phyloP scores from a whole-genome alignment of 2,888 invertebrate species.

The Palloptera scutellata region DNA sequence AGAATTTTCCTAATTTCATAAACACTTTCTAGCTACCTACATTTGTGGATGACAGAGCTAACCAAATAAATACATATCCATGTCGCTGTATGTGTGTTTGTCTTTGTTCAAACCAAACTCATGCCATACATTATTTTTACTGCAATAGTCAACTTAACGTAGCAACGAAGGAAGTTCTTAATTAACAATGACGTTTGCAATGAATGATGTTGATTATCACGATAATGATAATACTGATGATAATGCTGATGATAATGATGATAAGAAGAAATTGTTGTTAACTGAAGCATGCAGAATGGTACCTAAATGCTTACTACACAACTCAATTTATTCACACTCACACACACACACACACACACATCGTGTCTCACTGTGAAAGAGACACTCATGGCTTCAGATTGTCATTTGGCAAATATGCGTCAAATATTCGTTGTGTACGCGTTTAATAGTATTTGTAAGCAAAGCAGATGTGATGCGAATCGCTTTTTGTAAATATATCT shows the following conservation, averaged over 20 bases:
- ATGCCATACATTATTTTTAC: too few species aligned
- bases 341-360: too few species aligned
- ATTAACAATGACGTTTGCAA: conserved; percentile 14
- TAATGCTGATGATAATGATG: conserved; percentile 6
- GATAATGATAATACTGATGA: conserved; percentile 12
- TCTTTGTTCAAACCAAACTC: not conserved
- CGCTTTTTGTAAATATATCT: conserved; percentile 4
- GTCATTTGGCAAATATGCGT: too few species aligned
- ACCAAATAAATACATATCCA: too few species aligned
- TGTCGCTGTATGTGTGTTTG: conserved; percentile 3
- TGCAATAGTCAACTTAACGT: conserved; percentile 8
- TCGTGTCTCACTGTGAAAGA: too few species aligned
- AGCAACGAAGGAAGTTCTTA: conserved; percentile 18
- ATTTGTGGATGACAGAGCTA: too few species aligned
- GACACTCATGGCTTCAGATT: too few species aligned
- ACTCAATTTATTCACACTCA: too few species aligned
- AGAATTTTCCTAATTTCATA: not conserved
- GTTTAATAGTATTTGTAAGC: not conserved
- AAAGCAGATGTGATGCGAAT: not conserved
- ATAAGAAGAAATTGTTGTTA: not conserved
- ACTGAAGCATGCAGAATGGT: too few species aligned
- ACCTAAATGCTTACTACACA: too few species aligned
- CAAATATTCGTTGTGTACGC: too few species aligned
- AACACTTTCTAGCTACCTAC: not conserved
- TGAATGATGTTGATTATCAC: conserved; percentile 5